These are phyloP conservation scores for Nowickia ferox DNA, from an alignment of 2,888 invertebrate genomes.

Conservation along the genomic window DNA sequence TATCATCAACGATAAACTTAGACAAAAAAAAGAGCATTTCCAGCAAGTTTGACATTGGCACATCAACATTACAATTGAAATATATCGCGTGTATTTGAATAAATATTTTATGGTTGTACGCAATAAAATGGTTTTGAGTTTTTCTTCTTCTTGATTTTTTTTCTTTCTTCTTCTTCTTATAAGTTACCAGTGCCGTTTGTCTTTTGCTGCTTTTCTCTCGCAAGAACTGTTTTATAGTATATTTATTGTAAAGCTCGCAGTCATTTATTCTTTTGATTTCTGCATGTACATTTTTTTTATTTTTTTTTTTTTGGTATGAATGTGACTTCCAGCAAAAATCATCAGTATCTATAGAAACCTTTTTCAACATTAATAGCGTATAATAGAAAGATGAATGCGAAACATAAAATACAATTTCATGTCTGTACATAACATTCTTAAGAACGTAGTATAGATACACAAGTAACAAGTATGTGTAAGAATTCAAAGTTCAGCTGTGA, in stretches of 20 bases:
- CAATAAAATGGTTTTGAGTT: constrained; percentile 29
- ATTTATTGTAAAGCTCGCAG: neutral
- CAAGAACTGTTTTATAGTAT: constrained; percentile 22
- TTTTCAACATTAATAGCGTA: constrained; percentile 25
- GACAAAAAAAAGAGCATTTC: constrained; percentile 59
- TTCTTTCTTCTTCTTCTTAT: neutral
- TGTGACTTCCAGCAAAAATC: constrained; percentile 38
- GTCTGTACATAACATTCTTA: neutral
- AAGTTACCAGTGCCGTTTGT: neutral
- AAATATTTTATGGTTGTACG: constrained; percentile 56
- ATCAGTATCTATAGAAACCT: constrained; percentile 25
- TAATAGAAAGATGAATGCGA: constrained; percentile 4
- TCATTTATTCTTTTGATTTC: constrained; percentile 41
- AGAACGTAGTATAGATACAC: neutral
- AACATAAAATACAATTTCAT: constrained; percentile 3
- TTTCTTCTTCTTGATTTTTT: neutral
- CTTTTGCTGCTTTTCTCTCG: constrained; percentile 30
- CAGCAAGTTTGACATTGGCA: constrained; percentile 58
- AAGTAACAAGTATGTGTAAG: neutral
- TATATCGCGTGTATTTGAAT: constrained; percentile 59
- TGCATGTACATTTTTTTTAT: neutral
- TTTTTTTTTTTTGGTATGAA: neutral
- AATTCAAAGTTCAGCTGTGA: neutral
- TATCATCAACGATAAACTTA: constrained; percentile 56
- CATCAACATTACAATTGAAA: constrained; percentile 61